Percentiles rank a stretch among this genome's conserved stretches.
These are phyloP conservation scores for Tachina fera DNA, from an alignment of 2,888 invertebrate species.

Conservation along the genomic window DNA sequence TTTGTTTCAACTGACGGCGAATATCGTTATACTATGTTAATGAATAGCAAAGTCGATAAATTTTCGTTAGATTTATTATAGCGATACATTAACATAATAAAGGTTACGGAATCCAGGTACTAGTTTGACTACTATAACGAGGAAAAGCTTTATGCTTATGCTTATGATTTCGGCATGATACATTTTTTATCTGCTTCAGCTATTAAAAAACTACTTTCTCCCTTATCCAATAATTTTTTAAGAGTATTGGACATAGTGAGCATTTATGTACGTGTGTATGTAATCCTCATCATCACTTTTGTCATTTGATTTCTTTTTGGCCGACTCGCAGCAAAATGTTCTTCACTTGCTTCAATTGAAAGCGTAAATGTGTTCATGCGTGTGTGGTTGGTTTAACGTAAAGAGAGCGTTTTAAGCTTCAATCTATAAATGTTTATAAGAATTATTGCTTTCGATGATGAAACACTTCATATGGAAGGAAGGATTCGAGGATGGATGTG, in stretches of 20 bases:
- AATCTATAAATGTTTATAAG: constrained; percentile 74
- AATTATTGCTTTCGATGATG: constrained; percentile 79
- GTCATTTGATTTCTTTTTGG: constrained; percentile 50
- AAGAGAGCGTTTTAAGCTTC: constrained; percentile 46
- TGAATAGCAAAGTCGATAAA: no score
- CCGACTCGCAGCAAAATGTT: constrained; percentile 14
- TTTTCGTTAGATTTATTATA: no score
- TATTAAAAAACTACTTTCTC: background rate
- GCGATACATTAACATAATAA: no score
- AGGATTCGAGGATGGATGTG: constrained; percentile 38
- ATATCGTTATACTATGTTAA: no score
- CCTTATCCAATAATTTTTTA: constrained; percentile 10
- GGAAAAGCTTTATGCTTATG: background rate
- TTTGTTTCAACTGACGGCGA: no score
- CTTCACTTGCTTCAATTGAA: constrained; percentile 54
- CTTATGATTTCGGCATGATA: background rate
- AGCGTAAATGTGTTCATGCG: constrained; percentile 41
- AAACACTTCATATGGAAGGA: constrained; percentile 75
- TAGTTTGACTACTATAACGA: background rate
- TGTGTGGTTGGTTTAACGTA: constrained; percentile 30
- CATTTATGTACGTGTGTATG: background rate
- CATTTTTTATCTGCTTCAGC: no score
- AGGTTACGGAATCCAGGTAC: no score
- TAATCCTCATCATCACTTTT: constrained; percentile 36
- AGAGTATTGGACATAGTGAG: constrained; percentile 11